Percentiles rank a stretch among this genome's conserved stretches.
phyloP scores from a whole-genome alignment of 2,888 invertebrate genomes.

The Heliconius ismenius region DNA sequence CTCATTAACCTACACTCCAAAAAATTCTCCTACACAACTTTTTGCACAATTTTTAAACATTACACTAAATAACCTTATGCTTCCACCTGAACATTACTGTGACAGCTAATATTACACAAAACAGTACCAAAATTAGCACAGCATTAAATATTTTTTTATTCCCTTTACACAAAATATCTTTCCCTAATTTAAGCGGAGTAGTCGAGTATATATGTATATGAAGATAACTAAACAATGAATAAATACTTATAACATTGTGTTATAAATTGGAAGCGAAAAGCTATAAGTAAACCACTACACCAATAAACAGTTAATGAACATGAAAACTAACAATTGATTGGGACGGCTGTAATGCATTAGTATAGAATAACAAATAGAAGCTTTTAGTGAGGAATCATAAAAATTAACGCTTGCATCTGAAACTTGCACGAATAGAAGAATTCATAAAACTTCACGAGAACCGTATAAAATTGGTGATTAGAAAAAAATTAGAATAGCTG shows the following conservation, averaged over 20 bases:
- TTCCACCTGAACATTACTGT: not conserved
- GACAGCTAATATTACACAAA: not conserved
- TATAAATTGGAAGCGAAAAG: not conserved
- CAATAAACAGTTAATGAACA: conserved; percentile 52
- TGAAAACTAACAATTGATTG: conserved; percentile 57
- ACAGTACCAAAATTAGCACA: not conserved
- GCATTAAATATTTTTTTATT: not conserved
- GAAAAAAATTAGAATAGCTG: conserved; percentile 26
- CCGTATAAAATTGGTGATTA: conserved; percentile 41
- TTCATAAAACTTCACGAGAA: conserved; percentile 58
- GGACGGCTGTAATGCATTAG: conserved; percentile 63
- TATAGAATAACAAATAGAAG: conserved; percentile 60
- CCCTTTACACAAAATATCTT: not conserved
- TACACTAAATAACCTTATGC: conserved; percentile 5
- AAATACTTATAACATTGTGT: not conserved
- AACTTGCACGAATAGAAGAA: conserved; percentile 55
- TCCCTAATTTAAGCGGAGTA: not conserved
- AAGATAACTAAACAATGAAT: not conserved
- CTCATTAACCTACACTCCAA: conserved; percentile 10
- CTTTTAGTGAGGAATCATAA: conserved; percentile 55
- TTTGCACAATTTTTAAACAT: conserved; percentile 16
- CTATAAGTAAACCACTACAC: conserved; percentile 39
- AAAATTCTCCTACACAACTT: conserved; percentile 1
- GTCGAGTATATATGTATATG: not conserved
- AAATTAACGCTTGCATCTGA: conserved; percentile 44